Evolutionary conservation across 2,113 vertebrate species (phyloP).

Genomic region (Guaruba guarouba): DNA sequence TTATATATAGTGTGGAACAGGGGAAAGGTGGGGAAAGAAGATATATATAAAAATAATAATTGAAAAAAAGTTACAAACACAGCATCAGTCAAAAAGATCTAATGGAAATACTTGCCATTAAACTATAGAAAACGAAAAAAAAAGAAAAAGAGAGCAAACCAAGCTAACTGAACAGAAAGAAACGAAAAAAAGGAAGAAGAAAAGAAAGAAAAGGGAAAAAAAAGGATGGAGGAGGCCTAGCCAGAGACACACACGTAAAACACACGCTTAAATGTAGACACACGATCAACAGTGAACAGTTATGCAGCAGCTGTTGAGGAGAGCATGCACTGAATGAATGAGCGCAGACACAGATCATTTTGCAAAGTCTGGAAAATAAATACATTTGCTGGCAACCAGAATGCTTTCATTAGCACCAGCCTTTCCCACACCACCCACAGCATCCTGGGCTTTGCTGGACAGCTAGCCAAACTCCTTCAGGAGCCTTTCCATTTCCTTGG

Average conservation of each 20-base stretch:
- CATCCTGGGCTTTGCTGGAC: not conserved
- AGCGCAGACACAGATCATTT: conserved; percentile 57
- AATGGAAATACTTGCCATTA: conserved; percentile 75
- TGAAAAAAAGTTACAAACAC: conserved; percentile 70
- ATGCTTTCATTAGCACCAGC: not conserved
- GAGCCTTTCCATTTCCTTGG: not conserved
- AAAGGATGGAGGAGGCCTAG: conserved; percentile 67
- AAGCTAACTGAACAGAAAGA: conserved; percentile 41
- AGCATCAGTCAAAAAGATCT: conserved; percentile 76
- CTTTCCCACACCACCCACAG: not conserved
- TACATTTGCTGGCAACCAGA: conserved; percentile 56
- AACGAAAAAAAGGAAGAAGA: not conserved
- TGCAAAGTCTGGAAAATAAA: conserved; percentile 65
- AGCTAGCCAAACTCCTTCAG: not conserved
- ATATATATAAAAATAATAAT: conserved; percentile 68
- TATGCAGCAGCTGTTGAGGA: conserved; percentile 69
- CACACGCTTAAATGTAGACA: conserved; percentile 74
- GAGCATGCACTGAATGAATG: conserved; percentile 73
- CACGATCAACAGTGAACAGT: conserved; percentile 70
- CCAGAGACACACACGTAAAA: conserved; percentile 59
- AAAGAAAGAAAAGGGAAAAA: not conserved
- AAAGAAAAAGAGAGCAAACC: not conserved
- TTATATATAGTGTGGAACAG: conserved; percentile 71
- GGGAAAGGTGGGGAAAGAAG: conserved; percentile 54
- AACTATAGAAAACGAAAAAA: conserved; percentile 53